A percentile compares a stretch with the other conserved stretches of the same genome.
Conservation (phyloP, 2,113 vertebrate genomes). For the Cyprinus carpio region DNA sequence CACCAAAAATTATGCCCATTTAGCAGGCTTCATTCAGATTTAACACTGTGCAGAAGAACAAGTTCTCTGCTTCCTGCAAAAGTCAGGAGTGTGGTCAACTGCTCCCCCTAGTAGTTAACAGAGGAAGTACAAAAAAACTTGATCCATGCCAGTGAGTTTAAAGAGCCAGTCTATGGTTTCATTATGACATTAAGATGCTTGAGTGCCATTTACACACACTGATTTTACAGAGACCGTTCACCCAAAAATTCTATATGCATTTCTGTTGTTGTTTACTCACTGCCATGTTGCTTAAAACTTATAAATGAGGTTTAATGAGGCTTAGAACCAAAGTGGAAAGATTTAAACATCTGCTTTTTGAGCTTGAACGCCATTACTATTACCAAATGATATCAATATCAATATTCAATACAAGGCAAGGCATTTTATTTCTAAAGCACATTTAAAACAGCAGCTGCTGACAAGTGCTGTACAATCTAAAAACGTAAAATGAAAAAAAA, state of each 20-base stretch:
- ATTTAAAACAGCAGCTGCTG: too few species aligned
- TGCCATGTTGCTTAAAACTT: background rate
- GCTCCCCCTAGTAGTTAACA: constrained; percentile 53
- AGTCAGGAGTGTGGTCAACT: constrained; percentile 48
- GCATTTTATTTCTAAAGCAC: too few species aligned
- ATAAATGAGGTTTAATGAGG: background rate
- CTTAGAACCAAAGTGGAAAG: background rate
- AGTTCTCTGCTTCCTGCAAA: background rate
- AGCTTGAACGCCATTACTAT: background rate
- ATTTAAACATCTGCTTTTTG: background rate
- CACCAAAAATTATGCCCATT: background rate
- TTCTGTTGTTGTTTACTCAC: too few species aligned
- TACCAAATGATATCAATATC: too few species aligned
- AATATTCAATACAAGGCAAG: too few species aligned
- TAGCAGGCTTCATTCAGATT: background rate
- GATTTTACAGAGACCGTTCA: too few species aligned
- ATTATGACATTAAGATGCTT: background rate
- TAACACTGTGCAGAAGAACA: background rate
- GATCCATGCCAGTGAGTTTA: too few species aligned
- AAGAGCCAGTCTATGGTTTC: background rate
- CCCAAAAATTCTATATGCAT: too few species aligned
- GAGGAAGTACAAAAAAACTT: constrained; percentile 2
- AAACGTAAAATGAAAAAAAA: too few species aligned
- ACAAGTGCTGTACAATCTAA: too few species aligned
- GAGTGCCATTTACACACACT: background rate